These are phyloP conservation scores for Cervus canadensis DNA, from an alignment of 2,113 vertebrate species.

Conservation along the genomic window DNA sequence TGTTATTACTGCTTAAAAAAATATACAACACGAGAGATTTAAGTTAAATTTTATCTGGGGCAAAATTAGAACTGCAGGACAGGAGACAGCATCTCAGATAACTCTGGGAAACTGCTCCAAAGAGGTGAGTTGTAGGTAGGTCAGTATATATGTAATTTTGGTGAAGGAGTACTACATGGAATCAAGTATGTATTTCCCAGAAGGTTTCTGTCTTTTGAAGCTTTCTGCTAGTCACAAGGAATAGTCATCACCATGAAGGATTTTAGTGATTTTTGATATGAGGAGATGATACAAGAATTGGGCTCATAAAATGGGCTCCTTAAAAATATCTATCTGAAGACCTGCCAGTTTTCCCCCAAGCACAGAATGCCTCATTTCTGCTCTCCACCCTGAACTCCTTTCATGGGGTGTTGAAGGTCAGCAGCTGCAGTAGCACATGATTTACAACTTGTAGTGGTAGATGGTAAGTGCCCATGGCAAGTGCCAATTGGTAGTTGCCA, in stretches of 20 bases:
- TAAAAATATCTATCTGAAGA: background rate
- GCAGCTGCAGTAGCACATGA: background rate
- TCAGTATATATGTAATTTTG: background rate
- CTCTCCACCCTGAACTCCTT: background rate
- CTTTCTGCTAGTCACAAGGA: background rate
- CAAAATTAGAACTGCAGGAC: background rate
- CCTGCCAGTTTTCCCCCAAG: background rate
- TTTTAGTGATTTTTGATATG: background rate
- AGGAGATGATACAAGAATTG: background rate
- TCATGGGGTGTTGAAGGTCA: background rate
- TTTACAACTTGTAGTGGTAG: background rate
- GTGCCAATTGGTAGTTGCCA: background rate
- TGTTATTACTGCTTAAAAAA: background rate
- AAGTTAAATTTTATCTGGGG: background rate
- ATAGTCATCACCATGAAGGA: background rate
- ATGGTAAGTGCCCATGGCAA: background rate
- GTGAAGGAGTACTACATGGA: background rate
- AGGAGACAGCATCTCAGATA: background rate
- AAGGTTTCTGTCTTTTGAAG: background rate
- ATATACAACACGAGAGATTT: background rate
- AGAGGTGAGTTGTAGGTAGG: background rate
- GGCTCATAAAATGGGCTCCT: background rate
- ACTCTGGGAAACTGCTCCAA: background rate
- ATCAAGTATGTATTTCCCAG: background rate
- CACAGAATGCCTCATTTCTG: background rate